A percentile compares a stretch with the other conserved stretches of the same genome.
These are phyloP conservation scores for Drosophila peninsularis DNA, from an alignment of 2,888 invertebrate species.

Conservation along the genomic window DNA sequence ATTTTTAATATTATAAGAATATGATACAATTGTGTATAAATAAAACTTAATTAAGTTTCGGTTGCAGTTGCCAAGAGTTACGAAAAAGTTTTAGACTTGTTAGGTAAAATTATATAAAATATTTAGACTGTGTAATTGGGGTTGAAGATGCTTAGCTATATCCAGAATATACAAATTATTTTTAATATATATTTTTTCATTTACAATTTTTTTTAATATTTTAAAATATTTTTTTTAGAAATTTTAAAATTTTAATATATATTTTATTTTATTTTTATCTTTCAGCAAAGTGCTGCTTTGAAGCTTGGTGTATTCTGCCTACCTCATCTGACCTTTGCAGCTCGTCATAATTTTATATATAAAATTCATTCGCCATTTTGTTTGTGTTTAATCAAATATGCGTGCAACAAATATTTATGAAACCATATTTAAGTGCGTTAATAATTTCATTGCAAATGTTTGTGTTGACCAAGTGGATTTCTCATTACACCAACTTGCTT, in stretches of 20 bases:
- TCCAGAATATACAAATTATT: too few species aligned
- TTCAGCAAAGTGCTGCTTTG: not conserved
- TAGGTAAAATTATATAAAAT: too few species aligned
- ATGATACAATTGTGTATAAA: not conserved
- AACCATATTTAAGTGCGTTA: constrained; percentile 2
- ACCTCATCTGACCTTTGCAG: not conserved
- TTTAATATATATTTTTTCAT: too few species aligned
- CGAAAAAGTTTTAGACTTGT: too few species aligned
- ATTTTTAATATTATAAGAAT: not conserved
- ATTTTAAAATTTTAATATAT: not conserved
- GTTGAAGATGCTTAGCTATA: too few species aligned
- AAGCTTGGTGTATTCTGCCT: constrained; percentile 13
- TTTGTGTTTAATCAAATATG: constrained; percentile 8
- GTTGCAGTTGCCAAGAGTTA: not conserved
- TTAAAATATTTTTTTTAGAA: too few species aligned
- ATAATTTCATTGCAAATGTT: constrained; percentile 13
- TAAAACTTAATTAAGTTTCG: not conserved
- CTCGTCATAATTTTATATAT: constrained; percentile 12
- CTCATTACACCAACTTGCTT: not conserved
- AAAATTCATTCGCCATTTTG: constrained; percentile 17
- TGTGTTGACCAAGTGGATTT: not conserved
- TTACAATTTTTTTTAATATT: not conserved
- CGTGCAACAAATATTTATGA: constrained; percentile 23
- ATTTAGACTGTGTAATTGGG: too few species aligned
- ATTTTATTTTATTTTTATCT: not conserved